A percentile compares a stretch with the other conserved stretches of the same genome.
Evolutionary conservation across 2,888 invertebrate genomes (phyloP).

Genomic region (Drosophila recens): DNA sequence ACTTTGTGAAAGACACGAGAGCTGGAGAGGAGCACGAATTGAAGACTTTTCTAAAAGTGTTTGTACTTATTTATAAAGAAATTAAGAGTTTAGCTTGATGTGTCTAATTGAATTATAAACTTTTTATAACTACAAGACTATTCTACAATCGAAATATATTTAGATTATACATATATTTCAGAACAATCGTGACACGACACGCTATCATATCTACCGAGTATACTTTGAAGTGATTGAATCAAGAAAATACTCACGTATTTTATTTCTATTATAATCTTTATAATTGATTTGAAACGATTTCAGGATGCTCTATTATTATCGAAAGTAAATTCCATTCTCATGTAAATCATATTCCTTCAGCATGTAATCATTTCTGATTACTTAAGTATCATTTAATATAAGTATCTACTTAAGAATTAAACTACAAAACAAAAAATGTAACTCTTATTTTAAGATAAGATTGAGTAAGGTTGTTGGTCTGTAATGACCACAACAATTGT

Average conservation of each 20-base stretch:
- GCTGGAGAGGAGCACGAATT: not conserved
- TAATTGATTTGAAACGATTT: no score
- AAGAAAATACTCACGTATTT: not conserved
- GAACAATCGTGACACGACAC: no score
- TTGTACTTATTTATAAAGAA: not conserved
- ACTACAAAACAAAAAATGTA: not conserved
- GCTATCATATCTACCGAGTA: no score
- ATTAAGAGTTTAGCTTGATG: not conserved
- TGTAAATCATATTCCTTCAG: no score
- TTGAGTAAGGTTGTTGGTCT: slow-evolving; percentile 15
- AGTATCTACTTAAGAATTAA: not conserved
- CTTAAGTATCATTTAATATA: not conserved
- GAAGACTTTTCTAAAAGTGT: not conserved
- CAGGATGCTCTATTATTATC: no score
- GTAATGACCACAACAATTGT: slow-evolving; percentile 15
- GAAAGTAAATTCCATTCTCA: no score
- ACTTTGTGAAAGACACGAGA: not conserved
- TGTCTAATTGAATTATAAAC: not conserved
- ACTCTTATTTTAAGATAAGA: slow-evolving; percentile 2
- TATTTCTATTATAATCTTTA: not conserved
- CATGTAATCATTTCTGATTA: no score
- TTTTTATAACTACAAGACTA: not conserved
- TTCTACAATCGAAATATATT: not conserved
- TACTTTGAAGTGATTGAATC: no score
- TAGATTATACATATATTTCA: no score